A percentile compares a stretch with the other conserved stretches of the same genome.
Evolutionary conservation across 2,797 vertebrate species (phyloP).

Genomic region (Euthynnus affinis): DNA sequence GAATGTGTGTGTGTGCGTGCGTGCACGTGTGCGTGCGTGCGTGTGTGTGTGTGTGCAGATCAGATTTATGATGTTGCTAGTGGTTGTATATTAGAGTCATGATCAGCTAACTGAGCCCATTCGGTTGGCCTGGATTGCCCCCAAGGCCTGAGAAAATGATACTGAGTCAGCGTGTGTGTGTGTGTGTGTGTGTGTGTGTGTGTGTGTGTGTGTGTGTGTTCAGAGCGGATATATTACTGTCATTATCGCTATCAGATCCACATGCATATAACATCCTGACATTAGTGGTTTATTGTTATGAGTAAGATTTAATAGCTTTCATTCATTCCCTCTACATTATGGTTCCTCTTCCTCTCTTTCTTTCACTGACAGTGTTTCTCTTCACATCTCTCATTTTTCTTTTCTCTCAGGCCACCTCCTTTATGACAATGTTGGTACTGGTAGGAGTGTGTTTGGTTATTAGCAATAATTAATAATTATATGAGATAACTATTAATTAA

Average conservation of each 20-base stretch:
- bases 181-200: constrained; percentile 22
- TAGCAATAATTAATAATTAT: no score
- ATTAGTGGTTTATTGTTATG: constrained; percentile 64
- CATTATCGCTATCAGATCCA: constrained; percentile 63
- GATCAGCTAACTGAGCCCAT: constrained; percentile 68
- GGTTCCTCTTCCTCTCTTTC: not conserved
- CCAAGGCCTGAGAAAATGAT: constrained; percentile 36
- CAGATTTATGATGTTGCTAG: constrained; percentile 65
- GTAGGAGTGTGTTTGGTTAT: no score
- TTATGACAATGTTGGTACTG: no score
- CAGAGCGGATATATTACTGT: constrained; percentile 50
- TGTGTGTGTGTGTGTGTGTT: constrained; percentile 19
- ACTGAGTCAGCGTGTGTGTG: constrained; percentile 22
- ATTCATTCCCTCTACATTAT: constrained; percentile 22
- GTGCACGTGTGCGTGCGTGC: constrained; percentile 18
- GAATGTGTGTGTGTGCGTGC: constrained; percentile 8
- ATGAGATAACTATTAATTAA: no score
- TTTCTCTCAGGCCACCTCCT: not conserved
- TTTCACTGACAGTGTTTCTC: not conserved
- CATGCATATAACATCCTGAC: constrained; percentile 64
- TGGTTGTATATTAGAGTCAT: constrained; percentile 68
- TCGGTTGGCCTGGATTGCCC: constrained; percentile 38
- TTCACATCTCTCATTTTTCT: no score
- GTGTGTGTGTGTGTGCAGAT: constrained; percentile 25
- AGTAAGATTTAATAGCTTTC: constrained; percentile 43